phyloP scores from a whole-genome alignment of 92 coral and sea anemone genomes.

The Parazoanthus atlanticus region DNA sequence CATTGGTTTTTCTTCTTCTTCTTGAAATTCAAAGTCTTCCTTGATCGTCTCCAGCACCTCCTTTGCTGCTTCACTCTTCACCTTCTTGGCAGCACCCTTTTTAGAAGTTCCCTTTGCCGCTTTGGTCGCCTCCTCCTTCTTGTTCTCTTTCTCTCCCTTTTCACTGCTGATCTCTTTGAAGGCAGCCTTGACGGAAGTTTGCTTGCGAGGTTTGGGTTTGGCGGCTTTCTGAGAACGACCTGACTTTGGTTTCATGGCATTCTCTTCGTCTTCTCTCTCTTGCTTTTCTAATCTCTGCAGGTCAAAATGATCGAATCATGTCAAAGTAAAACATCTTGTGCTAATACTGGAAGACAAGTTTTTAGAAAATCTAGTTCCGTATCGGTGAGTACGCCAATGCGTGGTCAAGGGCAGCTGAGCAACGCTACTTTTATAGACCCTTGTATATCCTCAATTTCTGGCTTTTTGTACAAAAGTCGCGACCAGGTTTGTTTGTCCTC shows the following conservation, averaged over 20 bases:
- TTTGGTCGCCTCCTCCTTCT: neutral
- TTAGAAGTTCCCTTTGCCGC: neutral
- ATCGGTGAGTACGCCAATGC: no score
- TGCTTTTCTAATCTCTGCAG: slow-evolving; percentile 35
- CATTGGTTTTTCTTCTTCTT: slow-evolving; percentile 33
- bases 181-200: slow-evolving; percentile 39
- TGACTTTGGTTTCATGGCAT: slow-evolving; percentile 21
- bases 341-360: no score
- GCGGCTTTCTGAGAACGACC: slow-evolving; percentile 32
- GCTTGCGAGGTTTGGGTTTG: slow-evolving; percentile 39
- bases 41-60: slow-evolving; percentile 31
- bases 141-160: slow-evolving; percentile 21
- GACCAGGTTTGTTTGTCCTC: no score
- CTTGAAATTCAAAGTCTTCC: slow-evolving; percentile 1
- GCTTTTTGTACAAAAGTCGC: no score
- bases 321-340: neutral
- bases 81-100: slow-evolving; percentile 1
- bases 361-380: no score
- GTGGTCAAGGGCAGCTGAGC: no score
- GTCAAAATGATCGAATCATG: neutral
- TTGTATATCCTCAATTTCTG: no score
- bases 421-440: no score
- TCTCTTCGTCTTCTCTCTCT: slow-evolving; percentile 34
- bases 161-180: neutral
- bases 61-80: slow-evolving; percentile 3